Evolutionary conservation across 2,888 invertebrate species (phyloP).

Genomic region (Kuschelorhynchus macadamiae): DNA sequence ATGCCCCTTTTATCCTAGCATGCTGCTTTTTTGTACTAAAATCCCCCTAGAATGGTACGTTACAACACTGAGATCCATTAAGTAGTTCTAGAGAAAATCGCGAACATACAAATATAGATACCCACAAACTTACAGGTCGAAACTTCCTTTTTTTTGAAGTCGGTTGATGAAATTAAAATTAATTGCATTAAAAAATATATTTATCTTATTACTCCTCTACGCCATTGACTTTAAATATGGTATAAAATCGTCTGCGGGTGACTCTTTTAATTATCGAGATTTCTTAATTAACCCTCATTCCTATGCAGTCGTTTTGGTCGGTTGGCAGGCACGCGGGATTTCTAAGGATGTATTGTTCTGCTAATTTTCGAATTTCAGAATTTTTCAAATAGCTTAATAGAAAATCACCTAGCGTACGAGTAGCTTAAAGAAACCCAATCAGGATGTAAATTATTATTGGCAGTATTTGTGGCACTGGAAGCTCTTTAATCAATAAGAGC

Average conservation of each 20-base stretch:
- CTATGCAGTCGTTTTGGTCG: constrained; percentile 35
- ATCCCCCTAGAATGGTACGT: too few species aligned
- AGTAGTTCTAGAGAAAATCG: too few species aligned
- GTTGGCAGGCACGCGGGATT: constrained; percentile 19
- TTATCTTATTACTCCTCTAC: background rate
- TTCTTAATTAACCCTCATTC: constrained; percentile 54
- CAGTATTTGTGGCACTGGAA: constrained; percentile 8
- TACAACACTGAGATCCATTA: too few species aligned
- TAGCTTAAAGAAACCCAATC: constrained; percentile 31
- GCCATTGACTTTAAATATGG: background rate
- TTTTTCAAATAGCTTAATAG: constrained; percentile 32
- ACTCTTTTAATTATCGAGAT: constrained; percentile 59
- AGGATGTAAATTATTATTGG: constrained; percentile 5
- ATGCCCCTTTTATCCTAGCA: too few species aligned
- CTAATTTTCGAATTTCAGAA: constrained; percentile 37
- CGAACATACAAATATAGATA: too few species aligned
- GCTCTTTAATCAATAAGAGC: background rate
- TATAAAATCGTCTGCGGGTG: constrained; percentile 53
- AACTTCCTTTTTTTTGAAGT: too few species aligned
- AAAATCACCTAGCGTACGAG: constrained; percentile 38
- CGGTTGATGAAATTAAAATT: too few species aligned
- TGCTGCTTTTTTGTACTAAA: too few species aligned
- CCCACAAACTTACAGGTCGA: too few species aligned
- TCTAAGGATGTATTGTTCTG: constrained; percentile 43
- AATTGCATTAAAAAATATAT: too few species aligned